These are phyloP conservation scores for Diabrotica undecimpunctata DNA, from an alignment of 1,140 invertebrate species.

Conservation along the genomic window DNA sequence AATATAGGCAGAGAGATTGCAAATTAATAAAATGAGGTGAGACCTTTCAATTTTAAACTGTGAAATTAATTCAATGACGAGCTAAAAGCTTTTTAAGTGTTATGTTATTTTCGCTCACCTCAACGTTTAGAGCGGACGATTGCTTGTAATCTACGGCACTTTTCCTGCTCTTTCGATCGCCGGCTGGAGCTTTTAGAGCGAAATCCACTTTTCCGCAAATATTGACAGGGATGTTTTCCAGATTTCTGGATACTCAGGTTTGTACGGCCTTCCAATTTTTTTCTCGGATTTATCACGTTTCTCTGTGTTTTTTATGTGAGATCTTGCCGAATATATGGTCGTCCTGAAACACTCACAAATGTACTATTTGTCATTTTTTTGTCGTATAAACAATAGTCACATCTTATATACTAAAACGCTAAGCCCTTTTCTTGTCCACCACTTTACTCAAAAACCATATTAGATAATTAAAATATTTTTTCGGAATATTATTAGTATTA, in stretches of 20 bases:
- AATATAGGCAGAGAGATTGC: slow-evolving; percentile 2
- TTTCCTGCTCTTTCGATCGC: slow-evolving; percentile 10
- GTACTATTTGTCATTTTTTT: too few species aligned
- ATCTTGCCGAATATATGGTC: too few species aligned
- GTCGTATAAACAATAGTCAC: too few species aligned
- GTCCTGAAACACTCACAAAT: too few species aligned
- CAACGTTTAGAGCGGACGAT: slow-evolving; percentile 8
- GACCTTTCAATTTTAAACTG: slow-evolving; percentile 14
- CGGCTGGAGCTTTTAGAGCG: slow-evolving; percentile 11
- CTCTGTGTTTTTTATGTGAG: too few species aligned
- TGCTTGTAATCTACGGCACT: slow-evolving; percentile 13
- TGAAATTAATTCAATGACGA: slow-evolving; percentile 14
- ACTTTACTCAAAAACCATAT: too few species aligned
- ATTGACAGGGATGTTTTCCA: slow-evolving; percentile 11
- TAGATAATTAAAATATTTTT: too few species aligned
- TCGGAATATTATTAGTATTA: too few species aligned
- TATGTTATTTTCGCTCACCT: slow-evolving; percentile 14
- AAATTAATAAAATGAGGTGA: slow-evolving; percentile 1
- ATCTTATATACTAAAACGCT: too few species aligned
- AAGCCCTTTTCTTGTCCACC: too few species aligned
- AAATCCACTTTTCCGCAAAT: slow-evolving; percentile 15
- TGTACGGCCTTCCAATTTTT: slow-evolving; percentile 6
- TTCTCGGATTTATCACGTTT: neutral
- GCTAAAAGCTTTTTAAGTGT: slow-evolving; percentile 17
- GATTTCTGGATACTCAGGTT: neutral